Evolutionary conservation across 2,797 vertebrate species (phyloP).

Genomic region (Melanotaenia maccullochi): DNA sequence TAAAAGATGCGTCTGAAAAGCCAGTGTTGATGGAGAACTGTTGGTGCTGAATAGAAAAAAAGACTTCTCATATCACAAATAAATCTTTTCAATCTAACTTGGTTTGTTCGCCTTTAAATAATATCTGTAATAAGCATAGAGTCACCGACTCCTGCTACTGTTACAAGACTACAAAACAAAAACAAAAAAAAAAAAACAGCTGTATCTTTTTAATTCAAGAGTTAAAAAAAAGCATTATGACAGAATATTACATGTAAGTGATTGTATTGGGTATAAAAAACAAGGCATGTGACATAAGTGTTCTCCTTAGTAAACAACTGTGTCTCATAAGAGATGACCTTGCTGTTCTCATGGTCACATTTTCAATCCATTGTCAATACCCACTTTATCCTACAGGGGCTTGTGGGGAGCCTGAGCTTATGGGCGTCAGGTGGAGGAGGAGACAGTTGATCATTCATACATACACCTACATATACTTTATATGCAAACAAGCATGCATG

Average conservation of each 20-base stretch:
- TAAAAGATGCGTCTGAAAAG: too few species aligned
- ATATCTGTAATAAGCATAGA: background rate
- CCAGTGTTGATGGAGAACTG: background rate
- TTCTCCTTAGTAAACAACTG: background rate
- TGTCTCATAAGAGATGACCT: conserved; percentile 25
- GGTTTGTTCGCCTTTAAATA: background rate
- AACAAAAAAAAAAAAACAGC: background rate
- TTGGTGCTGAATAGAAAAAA: background rate
- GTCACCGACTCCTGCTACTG: background rate
- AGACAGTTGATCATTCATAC: background rate
- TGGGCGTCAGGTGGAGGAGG: background rate
- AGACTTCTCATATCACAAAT: background rate
- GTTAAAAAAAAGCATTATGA: background rate
- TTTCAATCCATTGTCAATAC: background rate
- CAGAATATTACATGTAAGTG: background rate
- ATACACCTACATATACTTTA: background rate
- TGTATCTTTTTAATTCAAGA: background rate
- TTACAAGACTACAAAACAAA: background rate
- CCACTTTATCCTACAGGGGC: background rate
- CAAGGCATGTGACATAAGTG: background rate
- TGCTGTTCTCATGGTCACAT: conserved; percentile 13
- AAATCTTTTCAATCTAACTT: background rate
- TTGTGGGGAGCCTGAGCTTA: background rate
- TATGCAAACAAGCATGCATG: background rate
- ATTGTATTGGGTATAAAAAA: background rate